Evolutionary conservation across 2,888 invertebrate species (phyloP).

Genomic region (Aricia artaxerxes): DNA sequence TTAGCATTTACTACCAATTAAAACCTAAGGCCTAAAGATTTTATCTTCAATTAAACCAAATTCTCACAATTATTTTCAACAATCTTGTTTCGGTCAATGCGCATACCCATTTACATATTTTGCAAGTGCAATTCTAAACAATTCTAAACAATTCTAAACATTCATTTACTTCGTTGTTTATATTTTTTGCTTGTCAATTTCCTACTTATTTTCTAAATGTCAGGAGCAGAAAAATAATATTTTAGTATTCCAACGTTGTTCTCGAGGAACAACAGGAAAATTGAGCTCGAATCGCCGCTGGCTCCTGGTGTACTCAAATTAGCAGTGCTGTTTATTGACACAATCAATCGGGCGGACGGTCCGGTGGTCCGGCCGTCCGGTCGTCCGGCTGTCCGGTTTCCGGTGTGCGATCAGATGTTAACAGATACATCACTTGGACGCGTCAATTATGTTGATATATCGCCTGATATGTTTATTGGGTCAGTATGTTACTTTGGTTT

Average conservation of each 20-base stretch:
- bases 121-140: background rate
- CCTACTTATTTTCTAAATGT: no score
- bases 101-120: background rate
- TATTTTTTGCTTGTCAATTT: no score
- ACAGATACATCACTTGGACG: conserved; percentile 23
- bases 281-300: background rate
- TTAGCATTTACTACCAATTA: background rate
- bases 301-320: conserved; percentile 6
- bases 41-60: background rate
- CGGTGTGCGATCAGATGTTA: conserved; percentile 15
- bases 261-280: background rate
- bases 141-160: no score
- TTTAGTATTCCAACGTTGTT: background rate
- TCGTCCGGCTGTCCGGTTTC: background rate
- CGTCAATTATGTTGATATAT: conserved; percentile 16
- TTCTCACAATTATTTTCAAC: background rate
- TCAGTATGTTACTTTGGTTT: background rate
- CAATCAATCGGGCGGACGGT: conserved; percentile 3
- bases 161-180: no score
- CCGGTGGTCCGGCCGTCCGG: background rate
- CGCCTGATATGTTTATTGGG: conserved; percentile 13
- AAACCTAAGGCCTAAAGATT: background rate
- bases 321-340: conserved; percentile 10
- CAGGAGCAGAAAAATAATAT: no score
- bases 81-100: background rate